A percentile compares a stretch with the other conserved stretches of the same genome.
phyloP scores from a whole-genome alignment of 2,113 vertebrate genomes.

The Scomber colias region DNA sequence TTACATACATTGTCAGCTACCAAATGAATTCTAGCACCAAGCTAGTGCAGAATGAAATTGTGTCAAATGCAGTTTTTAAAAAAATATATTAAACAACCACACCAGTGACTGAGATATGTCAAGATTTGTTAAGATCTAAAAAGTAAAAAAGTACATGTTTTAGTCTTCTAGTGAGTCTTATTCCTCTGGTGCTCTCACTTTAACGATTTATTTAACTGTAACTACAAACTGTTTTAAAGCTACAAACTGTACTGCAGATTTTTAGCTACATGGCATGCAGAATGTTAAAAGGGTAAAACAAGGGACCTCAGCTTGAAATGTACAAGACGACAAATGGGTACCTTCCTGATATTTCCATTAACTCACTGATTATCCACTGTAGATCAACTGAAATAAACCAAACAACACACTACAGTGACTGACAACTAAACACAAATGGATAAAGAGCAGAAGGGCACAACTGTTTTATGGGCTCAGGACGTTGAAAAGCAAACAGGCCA shows the following conservation, averaged over 20 bases:
- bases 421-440: background rate
- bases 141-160: background rate
- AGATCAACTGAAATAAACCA: background rate
- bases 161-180: background rate
- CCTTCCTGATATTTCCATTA: conserved; percentile 4
- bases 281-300: conserved; percentile 3
- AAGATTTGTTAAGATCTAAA: background rate
- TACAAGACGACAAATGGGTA: background rate
- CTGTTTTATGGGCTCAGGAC: background rate
- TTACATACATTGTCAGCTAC: too few species aligned
- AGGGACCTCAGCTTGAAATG: conserved; percentile 13
- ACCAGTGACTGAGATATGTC: background rate
- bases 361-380: background rate
- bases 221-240: background rate
- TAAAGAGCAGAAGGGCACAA: conserved; percentile 5
- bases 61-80: background rate
- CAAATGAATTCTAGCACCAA: too few species aligned
- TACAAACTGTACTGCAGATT: background rate
- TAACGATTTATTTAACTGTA: too few species aligned
- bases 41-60: background rate
- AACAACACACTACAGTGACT: background rate
- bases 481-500: too few species aligned
- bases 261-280: background rate
- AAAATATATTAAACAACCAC: background rate
- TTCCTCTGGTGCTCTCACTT: too few species aligned